phyloP scores from a whole-genome alignment of 2,113 vertebrate genomes.

The Hippocampus guttulatus region DNA sequence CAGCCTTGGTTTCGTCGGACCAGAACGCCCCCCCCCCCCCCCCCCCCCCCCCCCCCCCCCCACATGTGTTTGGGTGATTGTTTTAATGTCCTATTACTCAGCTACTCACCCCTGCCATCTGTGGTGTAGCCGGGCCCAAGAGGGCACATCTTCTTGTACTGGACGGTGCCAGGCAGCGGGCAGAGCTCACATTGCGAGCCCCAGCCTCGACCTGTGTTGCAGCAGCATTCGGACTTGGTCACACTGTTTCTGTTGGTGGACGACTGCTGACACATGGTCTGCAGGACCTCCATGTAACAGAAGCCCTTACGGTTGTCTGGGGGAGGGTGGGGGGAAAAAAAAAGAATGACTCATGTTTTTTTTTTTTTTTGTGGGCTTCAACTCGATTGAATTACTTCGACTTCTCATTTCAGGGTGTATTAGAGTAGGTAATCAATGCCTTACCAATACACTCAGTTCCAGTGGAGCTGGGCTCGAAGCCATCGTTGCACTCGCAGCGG shows the following conservation, averaged over 20 bases:
- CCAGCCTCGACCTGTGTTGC: slow-evolving; percentile 84
- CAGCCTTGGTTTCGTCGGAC: background rate
- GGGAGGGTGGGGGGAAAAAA: background rate
- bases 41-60: too few relatives aligned
- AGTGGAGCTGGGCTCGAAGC: slow-evolving; percentile 81
- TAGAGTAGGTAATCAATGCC: slow-evolving; percentile 17
- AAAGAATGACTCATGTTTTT: background rate
- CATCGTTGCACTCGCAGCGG: slow-evolving; percentile 84
- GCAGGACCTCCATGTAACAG: slow-evolving; percentile 87
- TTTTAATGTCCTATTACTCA: too few relatives aligned
- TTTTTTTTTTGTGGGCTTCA: background rate
- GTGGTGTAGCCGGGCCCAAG: slow-evolving; percentile 86
- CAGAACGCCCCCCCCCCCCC: background rate
- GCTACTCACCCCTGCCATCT: slow-evolving; percentile 80
- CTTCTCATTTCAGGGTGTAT: background rate
- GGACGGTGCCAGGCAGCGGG: slow-evolving; percentile 83
- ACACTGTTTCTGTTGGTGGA: slow-evolving; percentile 83
- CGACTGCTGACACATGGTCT: slow-evolving; percentile 85
- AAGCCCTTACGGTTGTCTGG: slow-evolving; percentile 85
- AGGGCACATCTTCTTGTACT: slow-evolving; percentile 91
- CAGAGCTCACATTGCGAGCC: slow-evolving; percentile 88
- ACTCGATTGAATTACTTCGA: background rate
- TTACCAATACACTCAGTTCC: slow-evolving; percentile 88
- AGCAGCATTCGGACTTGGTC: slow-evolving; percentile 91
- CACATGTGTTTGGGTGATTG: too few relatives aligned